phyloP scores from a whole-genome alignment of 2,113 vertebrate genomes.

The Phylloscopus trochiloides region DNA sequence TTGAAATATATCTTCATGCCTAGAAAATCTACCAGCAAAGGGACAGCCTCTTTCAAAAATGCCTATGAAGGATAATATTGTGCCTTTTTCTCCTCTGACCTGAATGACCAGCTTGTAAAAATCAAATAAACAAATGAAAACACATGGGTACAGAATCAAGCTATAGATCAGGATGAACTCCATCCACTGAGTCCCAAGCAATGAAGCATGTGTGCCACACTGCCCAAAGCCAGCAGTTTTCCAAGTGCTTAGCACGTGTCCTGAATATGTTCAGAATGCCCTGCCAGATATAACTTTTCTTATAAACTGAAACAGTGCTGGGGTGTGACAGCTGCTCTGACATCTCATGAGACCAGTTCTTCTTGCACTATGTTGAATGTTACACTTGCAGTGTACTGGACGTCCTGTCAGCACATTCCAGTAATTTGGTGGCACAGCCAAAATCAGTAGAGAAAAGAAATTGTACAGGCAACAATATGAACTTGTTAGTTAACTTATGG shows the following conservation, averaged over 20 bases:
- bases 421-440: background rate
- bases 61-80: background rate
- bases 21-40: background rate
- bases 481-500: constrained; percentile 35
- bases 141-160: background rate
- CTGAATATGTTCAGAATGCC: background rate
- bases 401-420: background rate
- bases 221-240: background rate
- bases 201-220: accelerated
- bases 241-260: background rate
- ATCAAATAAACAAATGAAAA: background rate
- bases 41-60: background rate
- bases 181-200: background rate
- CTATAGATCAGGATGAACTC: background rate
- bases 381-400: background rate
- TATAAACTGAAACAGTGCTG: background rate
- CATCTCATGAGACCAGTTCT: background rate
- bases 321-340: background rate
- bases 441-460: background rate
- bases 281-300: background rate
- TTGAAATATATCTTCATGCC: background rate
- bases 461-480: background rate
- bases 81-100: background rate
- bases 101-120: background rate
- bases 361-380: background rate